Conservation (phyloP, 2,797 vertebrate species). For the Morelia viridis region DNA sequence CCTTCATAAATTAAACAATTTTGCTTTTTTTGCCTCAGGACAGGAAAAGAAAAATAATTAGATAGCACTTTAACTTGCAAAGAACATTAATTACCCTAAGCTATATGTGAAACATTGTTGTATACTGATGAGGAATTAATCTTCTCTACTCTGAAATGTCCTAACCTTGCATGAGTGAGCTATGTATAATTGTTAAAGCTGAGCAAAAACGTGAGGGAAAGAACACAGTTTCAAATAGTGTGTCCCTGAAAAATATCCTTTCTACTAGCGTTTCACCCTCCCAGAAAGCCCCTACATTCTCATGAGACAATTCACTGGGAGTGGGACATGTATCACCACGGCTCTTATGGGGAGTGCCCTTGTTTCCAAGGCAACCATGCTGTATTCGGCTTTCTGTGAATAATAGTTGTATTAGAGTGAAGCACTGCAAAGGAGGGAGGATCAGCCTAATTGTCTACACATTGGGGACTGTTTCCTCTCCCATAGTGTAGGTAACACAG, state of each 20-base stretch:
- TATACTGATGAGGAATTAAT: slow-evolving; percentile 68
- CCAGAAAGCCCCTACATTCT: background rate
- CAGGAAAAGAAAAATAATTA: slow-evolving; percentile 64
- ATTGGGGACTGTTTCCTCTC: background rate
- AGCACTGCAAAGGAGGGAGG: background rate
- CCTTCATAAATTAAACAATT: slow-evolving; percentile 64
- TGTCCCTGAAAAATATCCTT: background rate
- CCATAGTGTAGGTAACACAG: background rate
- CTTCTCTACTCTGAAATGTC: slow-evolving; percentile 61
- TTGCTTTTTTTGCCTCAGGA: slow-evolving; percentile 54
- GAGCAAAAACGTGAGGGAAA: background rate
- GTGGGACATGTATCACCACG: background rate
- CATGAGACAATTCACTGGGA: background rate
- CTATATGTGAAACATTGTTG: slow-evolving; percentile 63
- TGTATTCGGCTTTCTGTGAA: background rate
- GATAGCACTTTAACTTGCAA: slow-evolving; percentile 65
- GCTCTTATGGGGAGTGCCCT: background rate
- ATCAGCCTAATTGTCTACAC: background rate
- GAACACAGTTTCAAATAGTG: background rate
- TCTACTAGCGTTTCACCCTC: background rate
- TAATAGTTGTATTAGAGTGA: background rate
- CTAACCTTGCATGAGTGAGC: slow-evolving; percentile 42
- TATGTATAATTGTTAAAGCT: slow-evolving; percentile 6
- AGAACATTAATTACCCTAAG: slow-evolving; percentile 71
- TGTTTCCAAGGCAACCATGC: background rate